Base-by-base conservation (phyloP, 2,113 vertebrate genomes). In the Odontophorus gujanensis region DNA sequence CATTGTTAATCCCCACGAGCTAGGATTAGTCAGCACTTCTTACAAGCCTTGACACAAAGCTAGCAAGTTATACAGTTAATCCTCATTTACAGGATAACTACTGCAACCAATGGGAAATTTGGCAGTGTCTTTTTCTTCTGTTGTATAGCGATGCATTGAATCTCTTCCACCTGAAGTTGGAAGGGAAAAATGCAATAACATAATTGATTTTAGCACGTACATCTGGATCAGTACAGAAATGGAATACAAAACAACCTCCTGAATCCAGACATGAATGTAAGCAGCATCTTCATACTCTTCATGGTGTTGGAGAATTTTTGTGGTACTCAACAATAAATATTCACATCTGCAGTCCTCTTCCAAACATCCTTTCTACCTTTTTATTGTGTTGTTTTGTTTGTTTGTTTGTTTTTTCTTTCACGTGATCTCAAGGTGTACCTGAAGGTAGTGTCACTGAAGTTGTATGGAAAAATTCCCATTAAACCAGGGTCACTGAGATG, bases 11-110 rank as follows among this genome's bases (percentile, higher is more conserved):
- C 94, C 94, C 85, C 87, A 93, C 92, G 85, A 96, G 92, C 95
- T 91, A 78, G 90, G 94, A 96, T 97, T 97, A 97, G 96, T 97
- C 96, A 96, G 90, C 58, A 24, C 94, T 93, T 76, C 85, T 95
- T 95, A 96, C 95, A 96, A 95, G 93, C 87, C 94, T 91, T 95
- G 96, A 95, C 96, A 97, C 90, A 97, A 89, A 97, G 90, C 92
- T 92, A 91, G 85, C 82, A 90, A 96, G 96, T 96, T 97, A 96
- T 85, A 96, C 85, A 87, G 82, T 91, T 97, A 97, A 96, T 96
- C 96, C 0, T 0, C 71, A 51, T 63, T 96, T 97, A 96, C 34
- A 87, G 95, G 95, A 88, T 95, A 96, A 96, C 94, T 94, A 96
- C 62, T 95, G 81, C 85, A 95, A 96, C 96, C 95, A 93, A 2